Base-by-base conservation (phyloP, 2,113 vertebrate genomes). In the Chloroceryle aenea region DNA sequence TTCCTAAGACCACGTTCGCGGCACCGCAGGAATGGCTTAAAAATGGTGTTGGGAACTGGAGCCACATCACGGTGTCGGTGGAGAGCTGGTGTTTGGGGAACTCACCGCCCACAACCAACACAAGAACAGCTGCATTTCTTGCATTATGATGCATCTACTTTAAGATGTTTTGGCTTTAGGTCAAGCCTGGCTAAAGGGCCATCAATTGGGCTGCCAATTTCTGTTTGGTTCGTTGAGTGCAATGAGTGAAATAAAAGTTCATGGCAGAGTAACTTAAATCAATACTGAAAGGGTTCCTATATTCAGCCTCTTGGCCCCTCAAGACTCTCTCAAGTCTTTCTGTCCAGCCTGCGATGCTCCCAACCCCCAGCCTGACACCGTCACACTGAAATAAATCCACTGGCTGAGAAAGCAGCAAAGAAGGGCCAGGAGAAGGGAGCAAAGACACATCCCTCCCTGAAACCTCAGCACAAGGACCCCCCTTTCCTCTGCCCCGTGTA, bases 11-110 rank as follows among this genome's bases (percentile, higher is more conserved):
- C 8, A 3, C 45, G 25, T 5, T 4, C 20, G 7, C 0, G 4
- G 38, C 10, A 21, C 1, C 4, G 25, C 91, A 40, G 62, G 55
- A 45, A 68, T 0, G 68, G 47, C 55, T 43, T 16, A 7, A 22
- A 45, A 63, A 34, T 0, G 21, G 21, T 3, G 4, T 5, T n/a
- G 5, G 6, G 42, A 38, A 12, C 12, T 27, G 64, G 4, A 20
- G 66, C 5, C 17, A 0, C 40, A 14, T 30, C 25, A 2, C 1
- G 2, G 4, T 5, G 15, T 7, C 29, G 9, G 61, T 0, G 29
- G 34, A 23, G 45, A 45, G 64, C 17, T 0, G 29, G 9, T 4
- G 26, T 14, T 14, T 7, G 30, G 47, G 63, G 34, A 47, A 50
- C 26, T 15, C 73, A 19, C 40, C 6, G 56, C 53, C 26, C 50